Conservation (phyloP, 1,140 invertebrate genomes). For the Drosophila bipectinata region DNA sequence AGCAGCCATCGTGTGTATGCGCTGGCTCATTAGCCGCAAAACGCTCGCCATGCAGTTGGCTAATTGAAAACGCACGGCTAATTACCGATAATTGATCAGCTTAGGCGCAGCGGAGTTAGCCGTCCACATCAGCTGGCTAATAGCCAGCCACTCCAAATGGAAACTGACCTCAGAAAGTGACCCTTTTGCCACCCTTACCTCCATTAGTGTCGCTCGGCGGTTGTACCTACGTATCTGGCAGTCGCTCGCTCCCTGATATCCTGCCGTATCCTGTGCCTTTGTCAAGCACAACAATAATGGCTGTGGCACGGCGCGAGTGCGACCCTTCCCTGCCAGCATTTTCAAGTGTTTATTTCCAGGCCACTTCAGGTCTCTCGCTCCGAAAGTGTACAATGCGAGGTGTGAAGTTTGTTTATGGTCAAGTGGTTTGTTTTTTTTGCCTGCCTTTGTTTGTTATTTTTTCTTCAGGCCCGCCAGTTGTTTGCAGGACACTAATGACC, state of each 20-base stretch:
- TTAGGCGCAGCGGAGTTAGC: constrained; percentile 31
- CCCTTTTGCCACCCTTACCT: constrained; percentile 21
- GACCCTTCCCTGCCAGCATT: constrained; percentile 39
- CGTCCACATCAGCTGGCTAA: constrained; percentile 46
- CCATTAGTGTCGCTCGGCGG: constrained; percentile 59
- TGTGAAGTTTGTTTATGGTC: constrained; percentile 82
- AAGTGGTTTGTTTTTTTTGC: constrained; percentile 61
- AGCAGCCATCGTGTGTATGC: constrained; percentile 12
- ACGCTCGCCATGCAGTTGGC: constrained; percentile 48
- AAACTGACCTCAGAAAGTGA: constrained; percentile 15
- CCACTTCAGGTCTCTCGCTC: constrained; percentile 60
- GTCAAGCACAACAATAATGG: constrained; percentile 63
- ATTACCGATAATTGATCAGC: constrained; percentile 71
- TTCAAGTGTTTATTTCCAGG: constrained; percentile 79
- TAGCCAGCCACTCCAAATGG: constrained; percentile 20
- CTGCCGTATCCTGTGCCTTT: constrained; percentile 42
- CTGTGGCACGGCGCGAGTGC: neutral
- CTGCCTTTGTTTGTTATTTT: constrained; percentile 35
- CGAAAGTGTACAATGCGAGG: constrained; percentile 61
- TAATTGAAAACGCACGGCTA: constrained; percentile 61
- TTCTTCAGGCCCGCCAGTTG: constrained; percentile 34
- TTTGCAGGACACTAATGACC: constrained; percentile 78
- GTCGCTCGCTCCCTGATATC: constrained; percentile 13
- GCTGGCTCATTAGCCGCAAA: constrained; percentile 50
- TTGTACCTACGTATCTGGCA: constrained; percentile 2